Conservation (phyloP, 2,797 vertebrate species). For the Falco berigora region DNA sequence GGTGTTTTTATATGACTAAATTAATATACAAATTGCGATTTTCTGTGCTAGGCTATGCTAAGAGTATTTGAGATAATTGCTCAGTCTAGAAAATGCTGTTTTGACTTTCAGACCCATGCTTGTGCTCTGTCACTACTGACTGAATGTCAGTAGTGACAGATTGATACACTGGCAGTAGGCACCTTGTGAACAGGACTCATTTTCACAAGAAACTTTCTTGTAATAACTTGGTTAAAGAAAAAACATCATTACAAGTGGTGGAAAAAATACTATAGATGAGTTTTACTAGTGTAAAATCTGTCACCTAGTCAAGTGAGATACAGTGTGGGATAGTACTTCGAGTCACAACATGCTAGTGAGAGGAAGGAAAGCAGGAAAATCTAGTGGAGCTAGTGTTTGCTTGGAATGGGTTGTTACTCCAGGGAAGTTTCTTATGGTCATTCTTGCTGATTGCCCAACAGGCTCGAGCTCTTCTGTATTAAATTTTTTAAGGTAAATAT, state of each 20-base stretch:
- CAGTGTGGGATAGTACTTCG: neutral
- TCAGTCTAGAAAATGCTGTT: neutral
- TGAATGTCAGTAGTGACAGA: neutral
- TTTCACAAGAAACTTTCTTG: neutral
- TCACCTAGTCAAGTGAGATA: neutral
- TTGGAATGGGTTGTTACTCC: neutral
- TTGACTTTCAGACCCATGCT: neutral
- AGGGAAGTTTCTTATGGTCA: neutral
- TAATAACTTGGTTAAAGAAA: neutral
- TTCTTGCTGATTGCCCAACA: neutral
- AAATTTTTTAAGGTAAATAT: neutral
- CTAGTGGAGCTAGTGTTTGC: neutral
- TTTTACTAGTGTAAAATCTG: neutral
- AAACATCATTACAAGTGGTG: neutral
- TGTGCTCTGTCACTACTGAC: neutral
- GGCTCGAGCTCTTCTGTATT: neutral
- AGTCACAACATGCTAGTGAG: accelerated
- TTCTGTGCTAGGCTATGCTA: neutral
- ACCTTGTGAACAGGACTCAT: neutral
- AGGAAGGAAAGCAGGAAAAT: neutral
- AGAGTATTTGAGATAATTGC: neutral
- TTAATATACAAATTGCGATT: neutral
- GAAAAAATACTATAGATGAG: neutral
- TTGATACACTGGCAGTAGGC: neutral
- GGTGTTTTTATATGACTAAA: neutral